Evolutionary conservation across 2,113 vertebrate genomes (phyloP), one percentile per base, ranked within the genome.

Genomic region (Emberiza fucata): DNA sequence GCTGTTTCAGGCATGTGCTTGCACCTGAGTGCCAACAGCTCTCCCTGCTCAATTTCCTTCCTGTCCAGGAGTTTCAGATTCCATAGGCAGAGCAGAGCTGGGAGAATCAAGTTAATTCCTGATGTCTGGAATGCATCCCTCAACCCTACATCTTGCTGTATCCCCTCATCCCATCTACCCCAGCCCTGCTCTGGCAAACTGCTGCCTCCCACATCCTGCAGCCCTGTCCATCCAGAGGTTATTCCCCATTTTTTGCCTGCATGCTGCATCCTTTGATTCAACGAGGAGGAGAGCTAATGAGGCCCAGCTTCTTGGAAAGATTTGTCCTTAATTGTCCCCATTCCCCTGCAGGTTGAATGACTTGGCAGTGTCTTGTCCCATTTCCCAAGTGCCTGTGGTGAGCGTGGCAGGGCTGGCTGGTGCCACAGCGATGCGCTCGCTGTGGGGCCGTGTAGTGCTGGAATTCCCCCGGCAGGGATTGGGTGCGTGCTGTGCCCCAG

Each of bases 241-340:
- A 8, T n/a, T 42, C 18, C 40, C n/a, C 2, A 0, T 11, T 59
- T 61, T 59, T 23, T 4, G 6, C 64, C 28, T 0, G 5, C 3
- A 1, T 60, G 48, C 87, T 92, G 33, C 50, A 14, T 51, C 35
- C 50, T 60, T 1, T 59, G 48, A 28, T 48, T 51, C 12, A 77
- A n/a, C 8, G 0, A 64, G 70, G 15, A 75, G 72, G 50, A 75
- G 72, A 25, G 42, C 85, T 78, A 12, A 16, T 5, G 25, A 73
- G 60, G 15, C 28, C 33, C 0, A 1, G 12, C 77, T 40, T 65
- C 51, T 53, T 6, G 2, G 88, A 65, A 72, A 70, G 73, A 37
- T 57, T 28, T 81, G 15, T 76, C 73, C 61, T 90, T 24, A 25
- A 5, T 21, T 73, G 68, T 90, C 51, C 28, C 45, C n/a, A n/a